Evolutionary conservation across 2,113 vertebrate species (phyloP), one percentile per base, ranked within the genome.

Genomic region (Cairina moschata): DNA sequence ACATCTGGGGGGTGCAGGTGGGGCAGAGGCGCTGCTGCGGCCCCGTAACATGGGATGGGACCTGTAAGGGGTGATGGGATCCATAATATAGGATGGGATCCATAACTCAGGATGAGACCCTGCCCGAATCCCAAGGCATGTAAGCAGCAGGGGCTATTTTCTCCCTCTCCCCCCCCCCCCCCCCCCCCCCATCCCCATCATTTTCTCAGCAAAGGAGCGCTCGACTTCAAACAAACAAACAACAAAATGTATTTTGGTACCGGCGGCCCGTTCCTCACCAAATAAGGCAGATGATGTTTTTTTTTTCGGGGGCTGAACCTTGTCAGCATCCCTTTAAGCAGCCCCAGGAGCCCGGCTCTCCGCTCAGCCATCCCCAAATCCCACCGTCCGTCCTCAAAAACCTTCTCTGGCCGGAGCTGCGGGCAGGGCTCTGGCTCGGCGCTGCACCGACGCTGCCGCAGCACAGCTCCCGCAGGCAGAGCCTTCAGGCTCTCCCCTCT

Each of bases 131-230:
- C 80, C n/a, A 69, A 87, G 83, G 92, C 95, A 90, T 74, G 85
- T 93, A 94, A 97, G 95, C 94, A 96, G 55, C 63, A 52, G 79
- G 83, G 82, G 48, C 73, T 92, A 92, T 94, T 92, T 89, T 93
- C 91, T 86, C 86, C n/a, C 28, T 46, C 40, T 84, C 40, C 55
- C 58, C 21, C 67, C 15, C 31, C 46, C 21, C 67, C 15, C 31
- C 46, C 21, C 32, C 66, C 38, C 60, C 36, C 32, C 34, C 56
- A 75, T 67, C 87, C 63, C 91, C 90, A 87, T 91, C 56, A 73
- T 94, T 97, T 97, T 97, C 92, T 96, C 97, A 97, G 95, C 81
- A 86, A 94, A 94, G 73, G 91, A 96, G 81, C 0, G 0, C 73
- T 91, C 6, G 9, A 48, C 77, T 83, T 95, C 88, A 95, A 95